phyloP scores from a whole-genome alignment of 2,888 invertebrate species.

The Drosophila birchii region DNA sequence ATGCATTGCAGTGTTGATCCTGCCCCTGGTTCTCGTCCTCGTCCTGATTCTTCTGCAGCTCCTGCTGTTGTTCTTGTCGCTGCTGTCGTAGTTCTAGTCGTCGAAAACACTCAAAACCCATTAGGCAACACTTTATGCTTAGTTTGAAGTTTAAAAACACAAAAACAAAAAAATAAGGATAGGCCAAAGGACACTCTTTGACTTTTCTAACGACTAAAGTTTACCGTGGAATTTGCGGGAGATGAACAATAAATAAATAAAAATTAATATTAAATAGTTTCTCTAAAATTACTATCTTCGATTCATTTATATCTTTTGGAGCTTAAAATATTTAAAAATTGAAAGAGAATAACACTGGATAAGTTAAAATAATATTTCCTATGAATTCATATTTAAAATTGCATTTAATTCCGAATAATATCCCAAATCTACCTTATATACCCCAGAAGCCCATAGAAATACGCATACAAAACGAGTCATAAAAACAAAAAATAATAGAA shows the following conservation, averaged over 20 bases:
- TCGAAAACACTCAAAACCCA: constrained; percentile 83
- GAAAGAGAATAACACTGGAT: not conserved
- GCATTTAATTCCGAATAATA: not conserved
- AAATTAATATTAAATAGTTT: no score
- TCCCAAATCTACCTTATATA: not conserved
- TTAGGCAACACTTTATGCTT: constrained; percentile 83
- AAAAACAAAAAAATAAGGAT: constrained; percentile 43
- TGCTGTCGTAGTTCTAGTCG: constrained; percentile 59
- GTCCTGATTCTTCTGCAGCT: constrained; percentile 4
- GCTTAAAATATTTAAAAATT: not conserved
- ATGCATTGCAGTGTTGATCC: constrained; percentile 64
- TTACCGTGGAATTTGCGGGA: not conserved
- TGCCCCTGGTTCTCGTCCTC: constrained; percentile 1
- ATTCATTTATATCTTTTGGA: not conserved
- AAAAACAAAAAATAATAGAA: constrained; percentile 19
- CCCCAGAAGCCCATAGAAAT: not conserved
- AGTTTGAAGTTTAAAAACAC: constrained; percentile 74
- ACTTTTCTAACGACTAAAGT: no score
- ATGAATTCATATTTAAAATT: not conserved
- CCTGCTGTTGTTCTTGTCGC: constrained; percentile 41
- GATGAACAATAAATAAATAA: not conserved
- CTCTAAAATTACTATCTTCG: not conserved
- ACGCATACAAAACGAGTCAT: constrained; percentile 17
- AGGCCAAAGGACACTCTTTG: not conserved
- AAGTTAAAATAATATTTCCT: not conserved